Evolutionary conservation across 2,888 invertebrate genomes (phyloP).

Genomic region (Tetragonisca angustula): DNA sequence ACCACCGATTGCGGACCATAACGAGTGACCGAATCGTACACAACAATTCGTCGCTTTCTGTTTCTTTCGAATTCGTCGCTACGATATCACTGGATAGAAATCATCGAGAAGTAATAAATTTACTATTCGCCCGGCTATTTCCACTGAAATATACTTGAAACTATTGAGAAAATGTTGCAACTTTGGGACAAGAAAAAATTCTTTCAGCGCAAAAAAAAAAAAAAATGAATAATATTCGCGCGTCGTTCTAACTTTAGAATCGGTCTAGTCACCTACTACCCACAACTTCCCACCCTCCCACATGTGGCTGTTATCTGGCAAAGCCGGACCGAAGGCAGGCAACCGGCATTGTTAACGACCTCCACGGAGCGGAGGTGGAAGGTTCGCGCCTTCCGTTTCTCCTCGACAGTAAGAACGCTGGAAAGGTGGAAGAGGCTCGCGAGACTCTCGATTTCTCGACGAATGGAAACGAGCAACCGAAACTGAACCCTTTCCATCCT

Average conservation of each 20-base stretch:
- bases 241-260: constrained; percentile 63
- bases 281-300: constrained; percentile 63
- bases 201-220: too few relatives aligned
- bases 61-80: too few relatives aligned
- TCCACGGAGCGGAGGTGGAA: constrained; percentile 42
- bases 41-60: too few relatives aligned
- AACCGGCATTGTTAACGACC: constrained; percentile 58
- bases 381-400: constrained; percentile 35
- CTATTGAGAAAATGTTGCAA: too few relatives aligned
- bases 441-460: background rate
- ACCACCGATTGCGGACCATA: too few relatives aligned
- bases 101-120: too few relatives aligned
- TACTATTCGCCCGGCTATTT: too few relatives aligned
- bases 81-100: too few relatives aligned
- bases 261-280: constrained; percentile 68
- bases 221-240: too few relatives aligned
- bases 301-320: constrained; percentile 55
- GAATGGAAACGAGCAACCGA: background rate
- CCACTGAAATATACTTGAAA: too few relatives aligned
- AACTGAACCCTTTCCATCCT: background rate
- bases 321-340: constrained; percentile 35
- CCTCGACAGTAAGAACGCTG: background rate
- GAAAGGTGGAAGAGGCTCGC: background rate
- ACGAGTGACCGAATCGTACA: too few relatives aligned
- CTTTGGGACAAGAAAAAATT: too few relatives aligned